phyloP scores from a whole-genome alignment of 1,140 invertebrate species.

The Panulirus ornatus region DNA sequence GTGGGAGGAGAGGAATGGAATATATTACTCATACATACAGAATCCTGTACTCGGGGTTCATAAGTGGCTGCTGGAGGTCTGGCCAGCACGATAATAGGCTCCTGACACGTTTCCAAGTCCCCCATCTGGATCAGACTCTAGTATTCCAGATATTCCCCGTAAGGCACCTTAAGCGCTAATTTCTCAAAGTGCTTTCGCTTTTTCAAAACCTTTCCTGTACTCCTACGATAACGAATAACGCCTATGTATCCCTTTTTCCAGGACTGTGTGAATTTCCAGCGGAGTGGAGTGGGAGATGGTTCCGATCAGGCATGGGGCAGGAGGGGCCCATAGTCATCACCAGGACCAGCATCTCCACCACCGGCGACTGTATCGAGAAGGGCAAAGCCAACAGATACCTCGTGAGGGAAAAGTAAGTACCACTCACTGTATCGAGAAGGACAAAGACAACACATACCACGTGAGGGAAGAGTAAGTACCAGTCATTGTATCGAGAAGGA shows the following conservation, averaged over 20 bases:
- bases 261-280: conserved; percentile 84
- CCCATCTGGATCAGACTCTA: no score
- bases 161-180: no score
- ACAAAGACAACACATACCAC: conserved; percentile 85
- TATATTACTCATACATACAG: no score
- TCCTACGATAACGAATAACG: no score
- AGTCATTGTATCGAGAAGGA: conserved; percentile 85
- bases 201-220: no score
- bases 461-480: conserved; percentile 85
- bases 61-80: no score
- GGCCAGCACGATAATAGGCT: no score
- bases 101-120: no score
- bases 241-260: not conserved
- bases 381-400: conserved; percentile 86
- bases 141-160: no score
- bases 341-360: conserved; percentile 84
- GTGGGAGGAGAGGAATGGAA: no score
- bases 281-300: conserved; percentile 87
- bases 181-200: no score
- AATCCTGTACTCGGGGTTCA: no score
- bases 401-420: conserved; percentile 84
- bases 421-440: conserved; percentile 83
- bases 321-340: conserved; percentile 83
- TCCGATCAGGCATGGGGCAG: conserved; percentile 85
- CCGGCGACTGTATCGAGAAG: conserved; percentile 86